phyloP scores from a whole-genome alignment of 2,797 vertebrate genomes.

The Chaunax sp. region DNA sequence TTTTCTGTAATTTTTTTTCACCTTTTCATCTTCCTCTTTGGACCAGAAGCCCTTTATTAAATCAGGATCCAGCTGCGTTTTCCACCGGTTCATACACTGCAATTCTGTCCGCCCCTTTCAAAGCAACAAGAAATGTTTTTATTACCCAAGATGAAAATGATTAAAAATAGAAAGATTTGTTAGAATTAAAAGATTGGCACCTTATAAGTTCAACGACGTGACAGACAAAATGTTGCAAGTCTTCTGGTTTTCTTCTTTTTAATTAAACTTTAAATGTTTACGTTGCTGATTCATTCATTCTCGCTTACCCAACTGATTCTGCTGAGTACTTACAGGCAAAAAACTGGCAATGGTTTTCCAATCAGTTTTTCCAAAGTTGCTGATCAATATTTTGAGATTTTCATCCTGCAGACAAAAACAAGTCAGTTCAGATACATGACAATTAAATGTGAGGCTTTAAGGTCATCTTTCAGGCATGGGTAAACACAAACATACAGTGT shows the following conservation, averaged over 20 bases:
- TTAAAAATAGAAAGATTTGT: not conserved
- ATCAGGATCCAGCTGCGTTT: slow-evolving; percentile 87
- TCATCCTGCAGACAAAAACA: slow-evolving; percentile 85
- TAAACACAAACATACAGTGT: not conserved
- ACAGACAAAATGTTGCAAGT: not conserved
- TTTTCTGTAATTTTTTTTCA: slow-evolving; percentile 47
- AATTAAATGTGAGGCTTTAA: not conserved
- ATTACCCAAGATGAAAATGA: slow-evolving; percentile 1
- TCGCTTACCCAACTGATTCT: too few relatives aligned
- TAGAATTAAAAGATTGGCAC: not conserved
- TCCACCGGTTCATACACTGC: slow-evolving; percentile 91
- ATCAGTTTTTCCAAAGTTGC: slow-evolving; percentile 88
- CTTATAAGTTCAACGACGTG: not conserved
- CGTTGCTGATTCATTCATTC: too few relatives aligned
- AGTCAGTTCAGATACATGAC: slow-evolving; percentile 4
- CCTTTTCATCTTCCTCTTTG: slow-evolving; percentile 94
- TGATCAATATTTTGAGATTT: slow-evolving; percentile 88
- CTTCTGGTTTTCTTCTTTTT: not conserved
- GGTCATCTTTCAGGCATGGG: not conserved
- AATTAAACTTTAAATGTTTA: not conserved
- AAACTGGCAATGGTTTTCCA: slow-evolving; percentile 92
- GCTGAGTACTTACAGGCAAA: slow-evolving; percentile 88
- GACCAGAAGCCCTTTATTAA: slow-evolving; percentile 91
- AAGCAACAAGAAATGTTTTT: slow-evolving; percentile 17
- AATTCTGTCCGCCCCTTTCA: slow-evolving; percentile 88